Evolutionary conservation across 2,888 invertebrate genomes (phyloP).

Genomic region (Malthinus flaveolus): DNA sequence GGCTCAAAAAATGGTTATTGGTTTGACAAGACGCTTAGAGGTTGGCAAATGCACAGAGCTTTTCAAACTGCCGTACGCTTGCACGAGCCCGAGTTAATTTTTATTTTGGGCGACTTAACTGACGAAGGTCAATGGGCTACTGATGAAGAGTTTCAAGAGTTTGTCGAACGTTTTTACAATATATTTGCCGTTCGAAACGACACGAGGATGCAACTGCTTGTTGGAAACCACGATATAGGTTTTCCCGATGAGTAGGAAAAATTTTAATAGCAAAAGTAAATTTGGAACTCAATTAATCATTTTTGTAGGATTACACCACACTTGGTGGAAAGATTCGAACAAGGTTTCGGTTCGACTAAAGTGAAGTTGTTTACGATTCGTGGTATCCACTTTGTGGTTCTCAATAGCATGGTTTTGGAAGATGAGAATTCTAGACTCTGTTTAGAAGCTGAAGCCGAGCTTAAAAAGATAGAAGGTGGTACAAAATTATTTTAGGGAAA

Average conservation of each 20-base stretch:
- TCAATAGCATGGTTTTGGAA: no score
- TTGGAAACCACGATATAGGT: slow-evolving; percentile 97
- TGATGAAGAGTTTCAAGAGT: slow-evolving; percentile 75
- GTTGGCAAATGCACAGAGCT: slow-evolving; percentile 96
- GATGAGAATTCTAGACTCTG: no score
- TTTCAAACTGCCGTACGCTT: slow-evolving; percentile 87
- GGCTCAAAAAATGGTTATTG: slow-evolving; percentile 88
- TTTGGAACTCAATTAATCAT: no score
- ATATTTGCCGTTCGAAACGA: slow-evolving; percentile 75
- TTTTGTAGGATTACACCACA: no score
- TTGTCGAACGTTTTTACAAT: slow-evolving; percentile 76
- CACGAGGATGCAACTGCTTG: slow-evolving; percentile 74
- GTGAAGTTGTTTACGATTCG: no score
- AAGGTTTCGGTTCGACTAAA: no score
- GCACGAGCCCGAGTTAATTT: slow-evolving; percentile 85
- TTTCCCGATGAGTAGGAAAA: slow-evolving; percentile 85
- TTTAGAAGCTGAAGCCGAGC: no score
- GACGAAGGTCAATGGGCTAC: slow-evolving; percentile 93
- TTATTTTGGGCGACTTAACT: slow-evolving; percentile 92
- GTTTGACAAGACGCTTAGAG: slow-evolving; percentile 91
- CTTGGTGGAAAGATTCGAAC: no score
- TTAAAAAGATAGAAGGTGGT: slow-evolving; percentile 34
- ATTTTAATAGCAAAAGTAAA: slow-evolving; percentile 34
- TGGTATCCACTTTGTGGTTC: no score
- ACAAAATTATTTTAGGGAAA: no score